Percentiles rank a stretch among this genome's conserved stretches.
These are phyloP conservation scores for Nasonia vitripennis DNA, from an alignment of 1,140 invertebrate species.

Conservation along the genomic window DNA sequence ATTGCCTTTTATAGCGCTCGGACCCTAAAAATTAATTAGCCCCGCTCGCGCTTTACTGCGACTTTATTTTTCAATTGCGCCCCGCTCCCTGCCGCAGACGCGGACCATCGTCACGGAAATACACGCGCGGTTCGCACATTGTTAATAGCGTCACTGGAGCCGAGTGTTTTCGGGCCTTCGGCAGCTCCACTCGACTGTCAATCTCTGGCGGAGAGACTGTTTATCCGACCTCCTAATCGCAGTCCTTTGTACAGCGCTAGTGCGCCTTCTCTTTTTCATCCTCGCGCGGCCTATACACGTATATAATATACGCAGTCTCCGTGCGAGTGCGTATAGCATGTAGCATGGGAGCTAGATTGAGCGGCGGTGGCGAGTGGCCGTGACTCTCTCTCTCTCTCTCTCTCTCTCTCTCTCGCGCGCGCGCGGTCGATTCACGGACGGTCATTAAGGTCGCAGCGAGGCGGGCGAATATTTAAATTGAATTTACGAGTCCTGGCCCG, in stretches of 20 bases:
- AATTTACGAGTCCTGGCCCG: constrained; percentile 68
- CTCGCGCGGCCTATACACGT: too few species aligned
- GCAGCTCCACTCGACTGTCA: background rate
- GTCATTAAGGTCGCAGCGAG: constrained; percentile 70
- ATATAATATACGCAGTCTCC: background rate
- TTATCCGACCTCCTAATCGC: constrained; percentile 10
- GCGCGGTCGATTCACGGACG: constrained; percentile 55
- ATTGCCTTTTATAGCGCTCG: constrained; percentile 21
- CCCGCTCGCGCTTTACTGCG: background rate
- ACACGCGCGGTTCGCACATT: background rate
- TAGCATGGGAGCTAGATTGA: too few species aligned
- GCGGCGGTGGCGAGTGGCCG: constrained; percentile 48
- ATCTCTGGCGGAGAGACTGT: background rate
- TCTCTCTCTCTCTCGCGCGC: background rate
- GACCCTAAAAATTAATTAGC: constrained; percentile 42
- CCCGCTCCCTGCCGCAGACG: too few species aligned
- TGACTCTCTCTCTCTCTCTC: constrained; percentile 58
- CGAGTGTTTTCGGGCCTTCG: background rate
- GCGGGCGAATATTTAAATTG: constrained; percentile 71
- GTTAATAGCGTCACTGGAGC: background rate
- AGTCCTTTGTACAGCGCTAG: background rate
- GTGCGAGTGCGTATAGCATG: background rate
- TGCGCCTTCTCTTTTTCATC: background rate
- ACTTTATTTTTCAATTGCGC: background rate
- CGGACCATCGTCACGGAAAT: background rate